Percentiles rank a stretch among this genome's conserved stretches.
Evolutionary conservation across 2,113 vertebrate species (phyloP).

Genomic region (Channa maculata): DNA sequence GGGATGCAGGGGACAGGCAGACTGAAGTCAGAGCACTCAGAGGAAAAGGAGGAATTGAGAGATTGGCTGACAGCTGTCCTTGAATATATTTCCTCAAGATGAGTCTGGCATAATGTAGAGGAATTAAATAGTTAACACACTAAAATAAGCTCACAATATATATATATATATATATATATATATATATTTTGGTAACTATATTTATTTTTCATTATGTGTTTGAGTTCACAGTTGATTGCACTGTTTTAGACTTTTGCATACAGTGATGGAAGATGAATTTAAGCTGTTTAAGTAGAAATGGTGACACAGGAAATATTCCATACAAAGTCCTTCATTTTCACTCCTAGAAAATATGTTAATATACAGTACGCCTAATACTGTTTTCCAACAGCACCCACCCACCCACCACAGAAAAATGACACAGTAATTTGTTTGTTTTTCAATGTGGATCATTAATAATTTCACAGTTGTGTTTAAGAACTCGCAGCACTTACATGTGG

Average conservation of each 20-base stretch:
- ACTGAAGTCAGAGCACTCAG: constrained; percentile 43
- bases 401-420: background rate
- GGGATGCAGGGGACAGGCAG: constrained; percentile 71
- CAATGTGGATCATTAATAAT: too few relatives aligned
- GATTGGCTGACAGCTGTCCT: constrained; percentile 69
- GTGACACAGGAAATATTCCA: background rate
- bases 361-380: background rate
- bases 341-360: background rate
- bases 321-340: background rate
- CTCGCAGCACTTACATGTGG: too few relatives aligned
- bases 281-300: background rate
- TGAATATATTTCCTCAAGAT: constrained; percentile 63
- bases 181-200: too few relatives aligned
- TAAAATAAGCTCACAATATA: background rate
- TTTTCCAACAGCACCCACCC: background rate
- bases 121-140: constrained; percentile 22
- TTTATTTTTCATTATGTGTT: background rate
- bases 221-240: background rate
- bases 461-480: too few relatives aligned
- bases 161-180: too few relatives aligned
- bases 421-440: too few relatives aligned
- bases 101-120: constrained; percentile 25
- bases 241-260: background rate
- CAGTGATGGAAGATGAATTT: background rate
- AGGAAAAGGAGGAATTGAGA: constrained; percentile 57